A percentile compares a stretch with the other conserved stretches of the same genome.
These are phyloP conservation scores for Myanophis thanlyinensis DNA, from an alignment of 2,113 vertebrate genomes.

Conservation along the genomic window DNA sequence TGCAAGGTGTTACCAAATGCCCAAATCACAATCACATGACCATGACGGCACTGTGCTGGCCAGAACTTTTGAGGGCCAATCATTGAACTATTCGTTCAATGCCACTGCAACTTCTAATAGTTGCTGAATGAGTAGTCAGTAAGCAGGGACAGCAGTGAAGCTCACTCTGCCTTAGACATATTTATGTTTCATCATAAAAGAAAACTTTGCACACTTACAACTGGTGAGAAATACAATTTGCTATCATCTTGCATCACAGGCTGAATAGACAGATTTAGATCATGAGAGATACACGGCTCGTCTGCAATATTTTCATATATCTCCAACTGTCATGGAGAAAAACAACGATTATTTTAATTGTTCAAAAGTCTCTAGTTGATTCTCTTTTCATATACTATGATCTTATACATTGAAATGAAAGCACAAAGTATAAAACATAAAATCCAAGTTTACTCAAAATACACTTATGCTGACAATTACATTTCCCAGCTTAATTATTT, in stretches of 20 bases:
- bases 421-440: neutral
- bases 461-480: neutral
- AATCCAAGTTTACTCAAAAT: neutral
- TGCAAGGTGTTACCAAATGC: neutral
- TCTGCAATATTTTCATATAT: constrained; percentile 79
- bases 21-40: neutral
- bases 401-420: neutral
- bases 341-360: constrained; percentile 34
- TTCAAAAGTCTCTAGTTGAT: neutral
- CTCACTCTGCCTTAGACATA: neutral
- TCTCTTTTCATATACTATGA: neutral
- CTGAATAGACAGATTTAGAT: constrained; percentile 54
- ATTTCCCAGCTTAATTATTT: neutral
- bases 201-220: constrained; percentile 72
- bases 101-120: neutral
- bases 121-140: neutral
- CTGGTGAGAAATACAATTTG: constrained; percentile 65
- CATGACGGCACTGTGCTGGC: neutral
- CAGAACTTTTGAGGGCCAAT: neutral
- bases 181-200: neutral
- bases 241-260: constrained; percentile 59
- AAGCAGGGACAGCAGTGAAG: neutral
- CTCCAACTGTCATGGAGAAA: constrained; percentile 79
- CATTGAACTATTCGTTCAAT: neutral
- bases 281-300: constrained; percentile 61